Evolutionary conservation across 1,140 invertebrate genomes (phyloP).

Genomic region (Ceratoteleas bidentatus): DNA sequence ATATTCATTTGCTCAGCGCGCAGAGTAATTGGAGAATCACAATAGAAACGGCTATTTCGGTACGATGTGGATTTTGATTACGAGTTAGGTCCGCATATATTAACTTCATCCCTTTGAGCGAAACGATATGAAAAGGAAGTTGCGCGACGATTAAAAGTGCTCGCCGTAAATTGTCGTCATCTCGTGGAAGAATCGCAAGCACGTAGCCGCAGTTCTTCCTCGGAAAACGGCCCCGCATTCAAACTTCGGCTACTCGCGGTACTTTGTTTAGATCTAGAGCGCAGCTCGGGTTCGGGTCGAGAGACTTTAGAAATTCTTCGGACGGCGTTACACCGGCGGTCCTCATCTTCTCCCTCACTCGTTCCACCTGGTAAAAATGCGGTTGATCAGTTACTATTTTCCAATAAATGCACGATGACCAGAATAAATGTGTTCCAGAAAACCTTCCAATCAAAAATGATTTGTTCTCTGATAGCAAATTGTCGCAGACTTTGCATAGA

Average conservation of each 20-base stretch:
- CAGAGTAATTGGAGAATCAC: too few species aligned
- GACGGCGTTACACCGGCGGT: slow-evolving; percentile 79
- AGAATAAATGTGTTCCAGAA: too few species aligned
- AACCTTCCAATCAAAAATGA: too few species aligned
- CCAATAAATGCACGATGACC: too few species aligned
- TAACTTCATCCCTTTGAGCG: background rate
- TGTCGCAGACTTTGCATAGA: too few species aligned
- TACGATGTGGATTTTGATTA: background rate
- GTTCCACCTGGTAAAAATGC: slow-evolving; percentile 29
- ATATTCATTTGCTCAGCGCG: too few species aligned
- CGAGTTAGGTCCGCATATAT: background rate
- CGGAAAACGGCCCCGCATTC: slow-evolving; percentile 34
- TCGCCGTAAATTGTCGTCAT: background rate
- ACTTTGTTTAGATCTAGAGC: slow-evolving; percentile 77
- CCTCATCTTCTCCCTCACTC: slow-evolving; percentile 80
- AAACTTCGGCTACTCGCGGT: slow-evolving; percentile 75
- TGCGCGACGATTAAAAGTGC: background rate
- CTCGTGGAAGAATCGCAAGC: slow-evolving; percentile 3
- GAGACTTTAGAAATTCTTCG: slow-evolving; percentile 78
- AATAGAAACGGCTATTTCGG: too few species aligned
- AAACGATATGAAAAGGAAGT: slow-evolving; percentile 1
- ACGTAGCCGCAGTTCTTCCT: background rate
- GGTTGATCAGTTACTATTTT: too few species aligned
- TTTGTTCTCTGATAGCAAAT: too few species aligned
- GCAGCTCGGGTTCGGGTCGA: slow-evolving; percentile 75